These are phyloP conservation scores for Nymphicus hollandicus DNA, from an alignment of 2,113 vertebrate species.

Conservation along the genomic window DNA sequence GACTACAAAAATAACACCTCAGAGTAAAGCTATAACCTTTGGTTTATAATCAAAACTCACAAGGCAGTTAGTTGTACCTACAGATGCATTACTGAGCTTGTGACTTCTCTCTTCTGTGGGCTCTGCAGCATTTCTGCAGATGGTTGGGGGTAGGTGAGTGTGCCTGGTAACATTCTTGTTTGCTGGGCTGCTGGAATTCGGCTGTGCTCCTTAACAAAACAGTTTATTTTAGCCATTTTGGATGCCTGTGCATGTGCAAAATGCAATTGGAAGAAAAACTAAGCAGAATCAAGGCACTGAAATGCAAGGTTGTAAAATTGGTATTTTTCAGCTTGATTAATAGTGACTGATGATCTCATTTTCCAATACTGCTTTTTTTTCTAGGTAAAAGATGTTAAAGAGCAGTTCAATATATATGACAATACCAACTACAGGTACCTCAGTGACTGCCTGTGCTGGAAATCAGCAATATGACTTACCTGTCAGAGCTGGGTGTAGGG, in stretches of 20 bases:
- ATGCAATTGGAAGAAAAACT: neutral
- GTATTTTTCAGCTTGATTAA: neutral
- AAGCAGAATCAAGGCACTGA: neutral
- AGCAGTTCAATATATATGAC: neutral
- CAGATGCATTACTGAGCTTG: neutral
- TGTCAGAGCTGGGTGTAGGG: neutral
- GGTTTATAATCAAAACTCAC: neutral
- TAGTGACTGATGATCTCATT: neutral
- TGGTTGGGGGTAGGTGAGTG: neutral
- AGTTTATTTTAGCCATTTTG: constrained; percentile 43
- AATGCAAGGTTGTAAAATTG: neutral
- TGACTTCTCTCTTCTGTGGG: neutral
- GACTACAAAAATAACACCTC: neutral
- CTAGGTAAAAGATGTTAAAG: neutral
- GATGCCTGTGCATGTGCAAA: neutral
- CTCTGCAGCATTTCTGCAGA: neutral
- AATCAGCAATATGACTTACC: neutral
- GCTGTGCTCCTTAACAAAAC: constrained; percentile 30
- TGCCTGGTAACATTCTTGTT: constrained; percentile 9
- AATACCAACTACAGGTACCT: neutral
- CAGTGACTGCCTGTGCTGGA: neutral
- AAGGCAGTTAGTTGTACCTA: neutral
- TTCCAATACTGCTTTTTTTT: neutral
- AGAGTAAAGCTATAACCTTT: neutral
- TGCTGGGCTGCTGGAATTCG: constrained; percentile 24